Evolutionary conservation across 1,140 invertebrate species (phyloP), one percentile per base, ranked within the genome.

Genomic region (Rhynchophorus ferrugineus): DNA sequence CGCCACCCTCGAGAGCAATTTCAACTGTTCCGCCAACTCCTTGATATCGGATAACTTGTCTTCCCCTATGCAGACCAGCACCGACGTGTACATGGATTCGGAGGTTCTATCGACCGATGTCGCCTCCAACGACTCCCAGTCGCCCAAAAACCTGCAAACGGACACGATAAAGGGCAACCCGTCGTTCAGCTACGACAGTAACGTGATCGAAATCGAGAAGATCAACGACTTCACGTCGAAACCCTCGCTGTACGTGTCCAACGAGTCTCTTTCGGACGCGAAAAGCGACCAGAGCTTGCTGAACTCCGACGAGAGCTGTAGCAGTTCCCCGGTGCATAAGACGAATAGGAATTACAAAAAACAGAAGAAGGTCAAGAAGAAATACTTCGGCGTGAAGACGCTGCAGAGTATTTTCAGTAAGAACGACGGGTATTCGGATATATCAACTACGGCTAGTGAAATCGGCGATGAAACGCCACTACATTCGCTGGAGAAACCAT

Each of bases 361-460:
- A 52, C 57, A 66, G 29, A 64, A 62, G 37, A 67, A 68, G 49
- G 57, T 61, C 44, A 67, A 66, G 41, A 70, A 70, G 41, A 70
- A 68, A 47, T 66, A 69, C 47, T 67, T 70, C 50, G 69, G 69
- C 7, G 69, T 72, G 2, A 72, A 71, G 64, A 72, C 70, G 1
- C 52, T 72, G 16, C 70, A 72, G 46, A 70, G 69, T 43, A 71
- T 71, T 49, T 72, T 72, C 49, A 68, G 62, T 50, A 67, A 66
- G 47, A 61, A 65, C 44, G 63, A 66, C 39, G 67, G 63, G 5
- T 70, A 70, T 58, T 69, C 67, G 8, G 68, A 70, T 58, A 62
- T 70, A 22, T 69, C 67, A 8, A 70, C 65, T 17, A 68, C 66
- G 1, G 66, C 66, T 9, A 69, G 67, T 5, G 66, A 68, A 42